A percentile compares a stretch with the other conserved stretches of the same genome.
Evolutionary conservation across 2,113 vertebrate genomes (phyloP).

Genomic region (Carettochelys insculpta): DNA sequence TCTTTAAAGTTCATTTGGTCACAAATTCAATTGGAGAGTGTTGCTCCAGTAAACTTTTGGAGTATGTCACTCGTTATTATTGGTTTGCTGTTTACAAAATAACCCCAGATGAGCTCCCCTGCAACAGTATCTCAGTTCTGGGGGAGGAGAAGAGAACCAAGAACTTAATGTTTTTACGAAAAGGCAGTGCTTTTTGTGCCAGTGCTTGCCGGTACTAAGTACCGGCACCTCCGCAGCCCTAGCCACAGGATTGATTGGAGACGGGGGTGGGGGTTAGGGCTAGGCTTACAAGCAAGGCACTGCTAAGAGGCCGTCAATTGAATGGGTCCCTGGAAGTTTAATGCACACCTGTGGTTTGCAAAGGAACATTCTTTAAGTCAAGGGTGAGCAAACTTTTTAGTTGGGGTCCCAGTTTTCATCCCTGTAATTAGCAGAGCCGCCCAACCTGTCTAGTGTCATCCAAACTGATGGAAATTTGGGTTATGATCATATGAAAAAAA

Average conservation of each 20-base stretch:
- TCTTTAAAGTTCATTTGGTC: background rate
- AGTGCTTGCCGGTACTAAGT: too few species aligned
- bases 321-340: background rate
- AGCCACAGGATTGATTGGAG: too few species aligned
- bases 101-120: background rate
- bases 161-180: background rate
- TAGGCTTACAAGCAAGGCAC: too few species aligned
- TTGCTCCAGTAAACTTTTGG: background rate
- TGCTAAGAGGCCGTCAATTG: background rate
- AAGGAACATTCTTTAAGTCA: background rate
- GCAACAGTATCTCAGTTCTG: background rate
- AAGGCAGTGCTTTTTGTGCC: too few species aligned
- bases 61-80: rapidly evolving
- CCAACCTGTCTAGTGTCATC: too few species aligned
- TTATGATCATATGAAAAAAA: too few species aligned
- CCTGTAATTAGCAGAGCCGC: too few species aligned
- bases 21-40: background rate
- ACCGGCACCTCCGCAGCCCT: too few species aligned
- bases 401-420: too few species aligned
- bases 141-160: background rate
- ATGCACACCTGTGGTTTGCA: rapidly evolving
- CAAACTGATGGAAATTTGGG: too few species aligned
- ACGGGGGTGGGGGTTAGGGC: too few species aligned
- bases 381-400: too few species aligned
- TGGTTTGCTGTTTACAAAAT: rapidly evolving